Base-by-base conservation (phyloP, 2,113 vertebrate species). In the Pavo muticus region DNA sequence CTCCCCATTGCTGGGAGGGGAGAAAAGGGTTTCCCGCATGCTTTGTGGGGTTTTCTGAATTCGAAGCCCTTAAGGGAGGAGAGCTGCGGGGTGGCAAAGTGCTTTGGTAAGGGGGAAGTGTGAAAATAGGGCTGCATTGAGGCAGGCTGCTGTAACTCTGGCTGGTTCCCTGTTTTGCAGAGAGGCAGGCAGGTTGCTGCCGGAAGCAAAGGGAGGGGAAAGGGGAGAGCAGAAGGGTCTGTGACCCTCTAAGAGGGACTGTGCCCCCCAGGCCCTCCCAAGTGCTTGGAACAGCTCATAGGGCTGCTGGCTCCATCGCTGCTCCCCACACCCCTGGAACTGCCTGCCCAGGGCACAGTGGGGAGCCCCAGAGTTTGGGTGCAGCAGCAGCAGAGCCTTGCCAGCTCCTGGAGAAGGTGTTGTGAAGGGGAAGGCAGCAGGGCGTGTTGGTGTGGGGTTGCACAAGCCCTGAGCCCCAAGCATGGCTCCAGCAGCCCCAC, bases 251-350 rank as follows among this genome's bases (percentile, higher is more conserved):
- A 6, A 12, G 27, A 9, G 57, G 0, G 1, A 6, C 27, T 3
- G 0, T n/a, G 32, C 1, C 18, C 37, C 78, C 1, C 23, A 0
- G 47, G 30, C 7, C 9, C n/a, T 29, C 74, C 17, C 1, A 1
- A 52, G 32, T 1, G 3, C 23, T 8, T 21, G 12, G 11, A 44
- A 42, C 19, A 23, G n/a, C 15, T 0, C 10, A 42, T 19, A 40
- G 54, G 56, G 15, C 16, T 17, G 29, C 35, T 40, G 57, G 32
- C 24, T 27, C n/a, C 27, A 6, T 21, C 4, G 1, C 35, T 50
- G 63, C 30, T 57, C 45, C 56, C 27, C 10, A n/a, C 4, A 2
- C 7, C 18, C 29, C 2, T 1, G 48, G 10, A 21, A 16, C 20
- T 1, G 0, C 3, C 18, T 12, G 37, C 60, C 15, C 1, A 1